Conservation (phyloP, 2,888 invertebrate species). For the Hecatera dysodea region DNA sequence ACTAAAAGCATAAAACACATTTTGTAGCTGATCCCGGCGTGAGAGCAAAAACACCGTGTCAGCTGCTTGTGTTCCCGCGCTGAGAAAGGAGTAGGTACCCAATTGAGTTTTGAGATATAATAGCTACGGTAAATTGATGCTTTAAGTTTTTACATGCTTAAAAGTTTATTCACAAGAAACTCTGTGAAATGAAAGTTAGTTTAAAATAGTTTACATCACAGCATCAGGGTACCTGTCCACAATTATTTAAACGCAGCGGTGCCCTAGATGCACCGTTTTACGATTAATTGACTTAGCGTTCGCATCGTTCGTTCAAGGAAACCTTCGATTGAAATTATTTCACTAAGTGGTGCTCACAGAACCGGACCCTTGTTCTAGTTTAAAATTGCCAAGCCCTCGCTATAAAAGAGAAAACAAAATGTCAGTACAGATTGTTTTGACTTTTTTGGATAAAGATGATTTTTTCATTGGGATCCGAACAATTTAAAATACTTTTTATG, state of each 20-base stretch:
- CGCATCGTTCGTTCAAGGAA: slow-evolving; percentile 34
- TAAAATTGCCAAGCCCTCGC: slow-evolving; percentile 15
- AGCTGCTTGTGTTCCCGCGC: slow-evolving; percentile 52
- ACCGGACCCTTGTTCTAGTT: slow-evolving; percentile 19
- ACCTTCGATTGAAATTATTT: slow-evolving; percentile 43
- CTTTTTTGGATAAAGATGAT: slow-evolving; percentile 4
- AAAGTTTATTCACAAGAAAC: too few relatives aligned
- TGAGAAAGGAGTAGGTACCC: slow-evolving; percentile 6
- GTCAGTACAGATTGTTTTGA: not conserved
- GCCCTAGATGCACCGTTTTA: slow-evolving; percentile 39
- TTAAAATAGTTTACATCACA: not conserved
- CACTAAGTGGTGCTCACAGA: slow-evolving; percentile 21
- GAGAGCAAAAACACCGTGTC: slow-evolving; percentile 37
- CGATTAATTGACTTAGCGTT: slow-evolving; percentile 44
- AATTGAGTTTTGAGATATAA: slow-evolving; percentile 28
- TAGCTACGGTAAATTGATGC: not conserved
- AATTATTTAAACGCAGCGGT: slow-evolving; percentile 15
- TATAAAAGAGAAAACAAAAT: slow-evolving; percentile 9
- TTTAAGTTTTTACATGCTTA: too few relatives aligned
- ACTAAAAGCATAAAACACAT: slow-evolving; percentile 37
- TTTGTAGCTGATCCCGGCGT: slow-evolving; percentile 20
- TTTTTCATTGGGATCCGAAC: not conserved
- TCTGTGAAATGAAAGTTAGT: not conserved
- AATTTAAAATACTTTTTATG: not conserved
- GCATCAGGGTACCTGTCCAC: not conserved